Evolutionary conservation across 2,888 invertebrate species (phyloP).

Genomic region (Drosophila bunnanda): DNA sequence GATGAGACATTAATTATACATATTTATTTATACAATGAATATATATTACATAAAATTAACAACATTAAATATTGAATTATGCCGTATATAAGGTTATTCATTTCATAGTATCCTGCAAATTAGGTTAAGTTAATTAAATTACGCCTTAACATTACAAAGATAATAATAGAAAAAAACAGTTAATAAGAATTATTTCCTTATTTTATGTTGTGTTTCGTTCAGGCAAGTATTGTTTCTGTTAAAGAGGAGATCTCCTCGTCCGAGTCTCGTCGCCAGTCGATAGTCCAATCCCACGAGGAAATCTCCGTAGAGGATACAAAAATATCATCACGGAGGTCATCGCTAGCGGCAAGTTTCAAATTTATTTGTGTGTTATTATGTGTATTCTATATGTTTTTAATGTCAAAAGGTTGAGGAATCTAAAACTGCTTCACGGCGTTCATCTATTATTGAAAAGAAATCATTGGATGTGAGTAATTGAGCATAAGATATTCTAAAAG

Average conservation of each 20-base stretch:
- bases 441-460: constrained; percentile 81
- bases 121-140: not conserved
- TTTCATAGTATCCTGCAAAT: not conserved
- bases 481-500: not conserved
- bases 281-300: constrained; percentile 67
- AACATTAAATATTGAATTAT: no score
- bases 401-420: constrained; percentile 73
- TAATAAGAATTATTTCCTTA: not conserved
- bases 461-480: constrained; percentile 77
- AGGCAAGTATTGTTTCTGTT: constrained; percentile 68
- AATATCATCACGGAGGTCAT: constrained; percentile 80
- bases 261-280: constrained; percentile 77
- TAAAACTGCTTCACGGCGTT: constrained; percentile 76
- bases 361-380: not conserved
- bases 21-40: no score
- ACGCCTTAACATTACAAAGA: no score
- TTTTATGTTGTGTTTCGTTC: constrained; percentile 3
- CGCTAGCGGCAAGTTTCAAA: constrained; percentile 73
- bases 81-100: not conserved
- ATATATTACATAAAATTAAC: no score
- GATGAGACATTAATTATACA: not conserved
- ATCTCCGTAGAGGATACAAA: constrained; percentile 66
- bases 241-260: constrained; percentile 76
- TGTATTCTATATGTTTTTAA: not conserved
- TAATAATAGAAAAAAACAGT: no score